Percentiles rank a stretch among this genome's conserved stretches.
These are phyloP conservation scores for Lasiurus cinereus DNA, from an alignment of 2,113 vertebrate genomes.

Conservation along the genomic window DNA sequence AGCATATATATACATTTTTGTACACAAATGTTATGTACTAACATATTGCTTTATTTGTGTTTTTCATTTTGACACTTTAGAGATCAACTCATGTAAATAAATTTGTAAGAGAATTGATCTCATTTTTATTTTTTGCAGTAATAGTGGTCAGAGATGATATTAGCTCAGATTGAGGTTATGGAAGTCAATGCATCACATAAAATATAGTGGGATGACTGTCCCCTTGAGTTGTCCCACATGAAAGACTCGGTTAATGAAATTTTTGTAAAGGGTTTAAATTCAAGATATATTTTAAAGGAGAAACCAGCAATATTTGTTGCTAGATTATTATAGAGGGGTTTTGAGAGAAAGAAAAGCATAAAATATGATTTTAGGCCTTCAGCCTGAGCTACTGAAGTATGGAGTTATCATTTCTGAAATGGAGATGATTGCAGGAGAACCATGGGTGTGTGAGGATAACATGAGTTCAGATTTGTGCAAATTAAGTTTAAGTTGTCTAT, in stretches of 20 bases:
- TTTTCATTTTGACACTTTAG: not conserved
- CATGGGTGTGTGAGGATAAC: not conserved
- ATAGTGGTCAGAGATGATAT: not conserved
- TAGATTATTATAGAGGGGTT: not conserved
- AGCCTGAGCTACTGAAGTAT: not conserved
- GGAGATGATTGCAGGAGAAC: not conserved
- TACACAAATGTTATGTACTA: not conserved
- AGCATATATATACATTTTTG: not conserved
- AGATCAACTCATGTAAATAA: not conserved
- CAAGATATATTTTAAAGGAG: not conserved
- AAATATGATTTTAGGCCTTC: not conserved
- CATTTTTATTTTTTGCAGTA: not conserved
- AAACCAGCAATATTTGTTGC: not conserved
- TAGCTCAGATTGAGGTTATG: not conserved
- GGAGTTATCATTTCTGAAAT: not conserved
- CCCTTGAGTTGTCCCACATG: not conserved
- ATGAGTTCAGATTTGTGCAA: not conserved
- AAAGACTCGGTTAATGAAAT: not conserved
- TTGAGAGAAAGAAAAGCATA: not conserved
- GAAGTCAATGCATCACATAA: not conserved
- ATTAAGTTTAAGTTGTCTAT: not conserved
- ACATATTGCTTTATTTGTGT: not conserved
- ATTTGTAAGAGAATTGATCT: not conserved
- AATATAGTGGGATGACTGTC: not conserved
- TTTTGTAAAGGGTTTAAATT: not conserved